A percentile compares a stretch with the other conserved stretches of the same genome.
Evolutionary conservation across 2,888 invertebrate species (phyloP).

Genomic region (Cephus pulcher): DNA sequence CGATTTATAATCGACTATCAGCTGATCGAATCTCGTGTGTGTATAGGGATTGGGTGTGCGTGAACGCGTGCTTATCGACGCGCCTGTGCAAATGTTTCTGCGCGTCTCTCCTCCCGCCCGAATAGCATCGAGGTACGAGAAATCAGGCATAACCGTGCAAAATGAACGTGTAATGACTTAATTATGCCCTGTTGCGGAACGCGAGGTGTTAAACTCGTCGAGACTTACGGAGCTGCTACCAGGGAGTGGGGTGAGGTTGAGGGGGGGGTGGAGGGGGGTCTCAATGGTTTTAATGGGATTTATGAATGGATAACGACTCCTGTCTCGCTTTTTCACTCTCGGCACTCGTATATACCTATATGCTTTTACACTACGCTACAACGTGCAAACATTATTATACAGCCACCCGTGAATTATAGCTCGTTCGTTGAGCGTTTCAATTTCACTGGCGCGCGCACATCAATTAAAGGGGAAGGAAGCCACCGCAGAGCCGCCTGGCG

Average conservation of each 20-base stretch:
- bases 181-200: constrained; percentile 45
- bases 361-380: constrained; percentile 14
- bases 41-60: constrained; percentile 23
- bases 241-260: constrained; percentile 24
- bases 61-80: neutral
- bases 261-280: constrained; percentile 21
- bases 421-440: constrained; percentile 38
- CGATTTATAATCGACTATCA: neutral
- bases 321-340: constrained; percentile 40
- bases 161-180: constrained; percentile 52
- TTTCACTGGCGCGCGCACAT: constrained; percentile 29
- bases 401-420: constrained; percentile 38
- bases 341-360: constrained; percentile 22
- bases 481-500: neutral
- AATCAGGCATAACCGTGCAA: constrained; percentile 39
- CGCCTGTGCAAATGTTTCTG: neutral
- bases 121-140: constrained; percentile 26
- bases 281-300: constrained; percentile 51
- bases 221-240: neutral
- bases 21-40: constrained; percentile 19
- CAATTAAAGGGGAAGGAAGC: constrained; percentile 33
- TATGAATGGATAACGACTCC: constrained; percentile 52
- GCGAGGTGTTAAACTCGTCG: constrained; percentile 38
- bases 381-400: constrained; percentile 36
- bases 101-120: neutral